These are phyloP conservation scores for Scaptomyza reducta DNA, from an alignment of 2,888 invertebrate species.

Conservation along the genomic window DNA sequence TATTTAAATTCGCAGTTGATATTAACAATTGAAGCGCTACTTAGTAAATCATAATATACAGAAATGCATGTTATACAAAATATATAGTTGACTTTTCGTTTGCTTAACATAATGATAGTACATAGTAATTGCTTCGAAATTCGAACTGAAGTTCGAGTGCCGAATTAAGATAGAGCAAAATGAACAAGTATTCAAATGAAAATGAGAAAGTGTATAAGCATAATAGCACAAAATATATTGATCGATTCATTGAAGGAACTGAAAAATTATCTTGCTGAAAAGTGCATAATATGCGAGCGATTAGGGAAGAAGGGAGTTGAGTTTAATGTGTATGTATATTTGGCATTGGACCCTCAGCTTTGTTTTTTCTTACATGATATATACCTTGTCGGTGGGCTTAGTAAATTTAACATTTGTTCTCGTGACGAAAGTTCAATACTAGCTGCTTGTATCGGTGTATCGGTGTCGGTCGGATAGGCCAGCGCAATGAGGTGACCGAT, in stretches of 20 bases:
- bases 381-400: constrained; percentile 97
- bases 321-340: constrained; percentile 20
- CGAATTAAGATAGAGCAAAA: too few relatives aligned
- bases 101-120: constrained; percentile 46
- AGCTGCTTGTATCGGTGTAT: constrained; percentile 90
- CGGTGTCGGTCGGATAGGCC: constrained; percentile 94
- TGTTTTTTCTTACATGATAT: constrained; percentile 91
- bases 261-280: not conserved
- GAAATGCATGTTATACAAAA: constrained; percentile 55
- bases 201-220: not conserved
- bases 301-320: constrained; percentile 4
- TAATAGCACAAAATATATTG: not conserved
- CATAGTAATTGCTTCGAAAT: not conserved
- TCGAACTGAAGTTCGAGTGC: not conserved
- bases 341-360: constrained; percentile 6
- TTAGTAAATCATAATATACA: constrained; percentile 39
- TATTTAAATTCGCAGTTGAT: constrained; percentile 62
- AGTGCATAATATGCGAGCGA: not conserved
- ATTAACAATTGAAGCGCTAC: constrained; percentile 23
- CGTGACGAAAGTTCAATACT: constrained; percentile 95
- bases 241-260: not conserved
- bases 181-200: too few relatives aligned
- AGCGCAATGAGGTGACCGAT: constrained; percentile 98
- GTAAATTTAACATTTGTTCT: constrained; percentile 97
- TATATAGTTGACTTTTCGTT: constrained; percentile 37